Evolutionary conservation across 2,797 vertebrate genomes (phyloP).

Genomic region (Rhinogobio ventralis): DNA sequence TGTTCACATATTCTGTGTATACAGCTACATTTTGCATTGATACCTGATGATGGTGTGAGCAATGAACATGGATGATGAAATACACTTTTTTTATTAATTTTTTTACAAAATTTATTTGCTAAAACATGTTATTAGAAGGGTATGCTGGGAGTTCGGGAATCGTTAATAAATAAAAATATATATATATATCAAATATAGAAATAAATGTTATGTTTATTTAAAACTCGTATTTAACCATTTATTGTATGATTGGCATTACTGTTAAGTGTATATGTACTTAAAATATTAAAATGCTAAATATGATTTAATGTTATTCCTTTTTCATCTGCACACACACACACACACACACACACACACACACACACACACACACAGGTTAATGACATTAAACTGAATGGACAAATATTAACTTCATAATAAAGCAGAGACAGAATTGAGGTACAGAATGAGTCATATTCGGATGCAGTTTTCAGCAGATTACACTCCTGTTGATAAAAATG

Average conservation of each 20-base stretch:
- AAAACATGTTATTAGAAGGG: no score
- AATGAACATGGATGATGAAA: neutral
- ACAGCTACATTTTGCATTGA: neutral
- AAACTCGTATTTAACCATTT: neutral
- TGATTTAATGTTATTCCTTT: neutral
- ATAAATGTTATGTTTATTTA: neutral
- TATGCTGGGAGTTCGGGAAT: neutral
- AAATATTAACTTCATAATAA: neutral
- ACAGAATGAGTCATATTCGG: neutral
- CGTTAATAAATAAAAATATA: no score
- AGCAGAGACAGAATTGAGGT: neutral
- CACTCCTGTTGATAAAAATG: neutral
- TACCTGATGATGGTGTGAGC: conserved; percentile 7
- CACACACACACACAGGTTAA: neutral
- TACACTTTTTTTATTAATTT: no score
- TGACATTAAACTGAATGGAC: neutral
- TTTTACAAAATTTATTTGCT: neutral
- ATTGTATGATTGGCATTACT: neutral
- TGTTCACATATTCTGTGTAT: neutral
- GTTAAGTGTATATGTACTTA: neutral
- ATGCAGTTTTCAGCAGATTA: neutral
- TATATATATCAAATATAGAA: no score
- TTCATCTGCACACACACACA: no score
- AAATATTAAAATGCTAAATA: neutral
- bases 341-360: neutral